These are phyloP conservation scores for Aelia acuminata DNA, from an alignment of 2,888 invertebrate genomes.

Conservation along the genomic window DNA sequence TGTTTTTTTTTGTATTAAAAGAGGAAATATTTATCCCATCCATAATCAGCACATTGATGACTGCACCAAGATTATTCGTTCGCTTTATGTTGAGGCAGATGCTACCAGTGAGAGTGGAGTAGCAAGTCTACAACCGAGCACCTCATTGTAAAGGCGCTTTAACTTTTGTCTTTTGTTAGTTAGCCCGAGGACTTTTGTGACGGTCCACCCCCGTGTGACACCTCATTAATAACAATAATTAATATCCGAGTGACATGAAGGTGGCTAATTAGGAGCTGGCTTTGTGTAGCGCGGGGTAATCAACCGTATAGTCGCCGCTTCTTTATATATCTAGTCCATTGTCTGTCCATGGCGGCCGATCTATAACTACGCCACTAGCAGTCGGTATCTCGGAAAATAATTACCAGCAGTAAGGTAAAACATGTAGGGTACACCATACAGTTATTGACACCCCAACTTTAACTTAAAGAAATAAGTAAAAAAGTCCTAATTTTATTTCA, in stretches of 20 bases:
- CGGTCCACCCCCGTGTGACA: constrained; percentile 62
- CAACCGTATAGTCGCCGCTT: constrained; percentile 53
- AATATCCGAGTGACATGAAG: constrained; percentile 64
- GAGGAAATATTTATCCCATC: too few species aligned
- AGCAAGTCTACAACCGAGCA: background rate
- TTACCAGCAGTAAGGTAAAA: background rate
- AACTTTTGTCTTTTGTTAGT: constrained; percentile 10
- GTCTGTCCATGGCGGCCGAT: constrained; percentile 46
- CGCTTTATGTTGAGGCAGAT: background rate
- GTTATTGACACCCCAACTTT: too few species aligned
- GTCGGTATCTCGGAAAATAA: background rate
- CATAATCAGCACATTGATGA: background rate
- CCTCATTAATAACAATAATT: constrained; percentile 65
- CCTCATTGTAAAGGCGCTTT: constrained; percentile 15
- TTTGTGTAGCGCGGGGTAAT: constrained; percentile 51
- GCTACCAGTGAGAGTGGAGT: background rate
- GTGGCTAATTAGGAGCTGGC: constrained; percentile 61
- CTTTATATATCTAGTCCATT: constrained; percentile 49
- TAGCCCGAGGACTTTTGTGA: constrained; percentile 25
- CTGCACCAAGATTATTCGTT: background rate
- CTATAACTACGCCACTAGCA: background rate
- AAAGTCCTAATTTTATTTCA: too few species aligned
- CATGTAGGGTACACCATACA: too few species aligned
- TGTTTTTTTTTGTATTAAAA: too few species aligned
- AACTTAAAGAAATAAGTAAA: too few species aligned